phyloP scores from a whole-genome alignment of 30 jellyfish, hydroid and myxozoan genomes.

The Hydractinia symbiolongicarpus region DNA sequence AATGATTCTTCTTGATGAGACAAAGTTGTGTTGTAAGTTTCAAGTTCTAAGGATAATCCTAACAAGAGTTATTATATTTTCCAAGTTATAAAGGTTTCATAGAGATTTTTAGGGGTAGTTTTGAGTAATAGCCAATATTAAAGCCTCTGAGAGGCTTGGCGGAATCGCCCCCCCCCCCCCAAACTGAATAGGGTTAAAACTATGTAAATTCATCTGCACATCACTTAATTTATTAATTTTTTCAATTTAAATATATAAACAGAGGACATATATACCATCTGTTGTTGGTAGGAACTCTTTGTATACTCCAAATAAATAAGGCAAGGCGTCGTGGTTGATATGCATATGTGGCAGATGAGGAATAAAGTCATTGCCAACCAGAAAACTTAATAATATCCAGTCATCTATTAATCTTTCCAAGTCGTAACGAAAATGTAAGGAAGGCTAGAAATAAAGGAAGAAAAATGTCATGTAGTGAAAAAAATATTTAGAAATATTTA shows the following conservation, averaged over 20 bases:
- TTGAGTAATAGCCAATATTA: too few relatives aligned
- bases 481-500: too few relatives aligned
- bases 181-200: too few relatives aligned
- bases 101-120: too few relatives aligned
- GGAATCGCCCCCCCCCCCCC: too few relatives aligned
- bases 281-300: slow-evolving; percentile 70
- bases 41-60: too few relatives aligned
- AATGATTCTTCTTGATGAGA: too few relatives aligned
- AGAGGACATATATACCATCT: slow-evolving; percentile 50
- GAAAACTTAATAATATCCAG: slow-evolving; percentile 90
- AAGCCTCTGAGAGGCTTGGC: too few relatives aligned
- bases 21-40: too few relatives aligned
- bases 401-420: slow-evolving; percentile 87
- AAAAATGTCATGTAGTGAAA: background rate
- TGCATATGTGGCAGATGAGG: slow-evolving; percentile 94
- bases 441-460: slow-evolving; percentile 32
- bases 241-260: background rate
- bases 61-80: too few relatives aligned
- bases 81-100: too few relatives aligned
- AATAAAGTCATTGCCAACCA: slow-evolving; percentile 94
- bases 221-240: background rate
- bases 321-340: slow-evolving; percentile 89
- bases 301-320: slow-evolving; percentile 55
- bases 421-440: slow-evolving; percentile 66
- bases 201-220: background rate